Evolutionary conservation across 2,797 vertebrate genomes (phyloP).

Genomic region (Sebastes matsubarae): DNA sequence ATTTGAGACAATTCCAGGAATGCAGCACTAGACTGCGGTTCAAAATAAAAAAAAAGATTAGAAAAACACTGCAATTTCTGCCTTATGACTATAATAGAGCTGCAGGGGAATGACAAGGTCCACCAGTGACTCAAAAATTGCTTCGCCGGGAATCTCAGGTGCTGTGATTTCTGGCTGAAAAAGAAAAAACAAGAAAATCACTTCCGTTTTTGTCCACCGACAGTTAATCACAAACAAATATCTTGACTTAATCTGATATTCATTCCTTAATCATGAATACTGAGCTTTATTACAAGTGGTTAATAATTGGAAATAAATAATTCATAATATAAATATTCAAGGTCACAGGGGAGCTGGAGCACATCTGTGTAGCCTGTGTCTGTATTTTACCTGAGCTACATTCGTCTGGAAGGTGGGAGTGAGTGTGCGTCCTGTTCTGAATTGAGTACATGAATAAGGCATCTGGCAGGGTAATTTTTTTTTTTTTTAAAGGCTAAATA

Average conservation of each 20-base stretch:
- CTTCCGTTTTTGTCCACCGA: background rate
- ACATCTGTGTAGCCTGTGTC: background rate
- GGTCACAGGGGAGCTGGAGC: conserved; percentile 3
- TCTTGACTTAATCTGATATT: background rate
- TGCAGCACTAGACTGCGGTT: background rate
- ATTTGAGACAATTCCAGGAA: conserved; percentile 1
- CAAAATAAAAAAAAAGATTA: background rate
- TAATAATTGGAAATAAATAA: background rate
- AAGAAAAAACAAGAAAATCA: background rate
- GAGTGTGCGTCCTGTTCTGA: background rate
- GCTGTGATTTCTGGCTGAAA: background rate
- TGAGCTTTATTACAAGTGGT: background rate
- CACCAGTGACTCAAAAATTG: conserved; percentile 1
- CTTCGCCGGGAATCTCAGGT: background rate
- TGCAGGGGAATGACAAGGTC: background rate
- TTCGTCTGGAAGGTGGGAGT: background rate
- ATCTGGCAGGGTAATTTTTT: background rate
- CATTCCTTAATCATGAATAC: background rate
- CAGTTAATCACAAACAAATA: background rate
- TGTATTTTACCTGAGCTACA: background rate
- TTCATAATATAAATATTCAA: background rate
- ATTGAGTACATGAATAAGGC: background rate
- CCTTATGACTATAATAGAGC: conserved; percentile 1
- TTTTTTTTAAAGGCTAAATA: background rate
- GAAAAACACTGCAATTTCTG: conserved; percentile 4